Conservation (phyloP, 1,140 invertebrate species). For the Nephila pilipes region DNA sequence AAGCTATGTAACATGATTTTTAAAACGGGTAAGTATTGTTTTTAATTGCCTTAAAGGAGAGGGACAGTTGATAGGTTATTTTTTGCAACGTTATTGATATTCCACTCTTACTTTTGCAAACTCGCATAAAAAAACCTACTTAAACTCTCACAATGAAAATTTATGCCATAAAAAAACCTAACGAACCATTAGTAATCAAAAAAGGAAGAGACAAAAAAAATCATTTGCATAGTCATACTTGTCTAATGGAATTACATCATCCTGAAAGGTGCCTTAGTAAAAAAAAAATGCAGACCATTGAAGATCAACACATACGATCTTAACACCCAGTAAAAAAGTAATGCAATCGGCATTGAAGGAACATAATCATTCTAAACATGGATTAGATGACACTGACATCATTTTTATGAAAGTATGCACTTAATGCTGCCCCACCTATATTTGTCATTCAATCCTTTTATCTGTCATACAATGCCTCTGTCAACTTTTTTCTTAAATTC, state of each 20-base stretch:
- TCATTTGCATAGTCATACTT: not conserved
- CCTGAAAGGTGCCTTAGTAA: not conserved
- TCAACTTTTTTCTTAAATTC: slow-evolving; percentile 13
- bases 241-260: not conserved
- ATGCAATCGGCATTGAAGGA: not conserved
- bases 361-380: slow-evolving; percentile 33
- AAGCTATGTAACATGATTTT: too few species aligned
- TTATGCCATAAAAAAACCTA: too few species aligned
- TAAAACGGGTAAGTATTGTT: too few species aligned
- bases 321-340: not conserved
- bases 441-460: slow-evolving; percentile 15
- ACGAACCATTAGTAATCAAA: too few species aligned
- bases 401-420: not conserved
- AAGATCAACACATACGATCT: not conserved
- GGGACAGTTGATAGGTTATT: too few species aligned
- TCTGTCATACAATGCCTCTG: not conserved
- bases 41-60: too few species aligned
- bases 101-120: too few species aligned
- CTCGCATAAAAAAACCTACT: too few species aligned
- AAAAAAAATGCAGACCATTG: not conserved
- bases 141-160: too few species aligned
- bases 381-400: slow-evolving; percentile 52
- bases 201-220: not conserved
- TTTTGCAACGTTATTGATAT: too few species aligned
- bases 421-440: slow-evolving; percentile 38